Evolutionary conservation across 2,888 invertebrate genomes (phyloP).

Genomic region (Sphaerophoria taeniata): DNA sequence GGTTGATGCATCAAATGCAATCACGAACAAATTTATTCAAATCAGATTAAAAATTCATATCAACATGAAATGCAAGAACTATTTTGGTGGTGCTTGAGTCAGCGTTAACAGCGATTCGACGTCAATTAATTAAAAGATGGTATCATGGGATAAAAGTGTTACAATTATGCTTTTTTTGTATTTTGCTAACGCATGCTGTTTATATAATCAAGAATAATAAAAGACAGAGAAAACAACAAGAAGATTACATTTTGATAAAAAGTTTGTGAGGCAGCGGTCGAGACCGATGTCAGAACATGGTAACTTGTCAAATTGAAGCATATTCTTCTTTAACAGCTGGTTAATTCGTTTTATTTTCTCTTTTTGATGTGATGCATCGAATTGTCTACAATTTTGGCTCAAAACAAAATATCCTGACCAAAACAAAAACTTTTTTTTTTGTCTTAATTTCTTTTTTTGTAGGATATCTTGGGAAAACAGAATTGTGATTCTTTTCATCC

Average conservation of each 20-base stretch:
- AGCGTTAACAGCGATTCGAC: slow-evolving; percentile 1
- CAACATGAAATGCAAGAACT: neutral
- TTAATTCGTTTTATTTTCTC: neutral
- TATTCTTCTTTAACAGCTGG: neutral
- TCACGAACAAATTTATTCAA: slow-evolving; percentile 21
- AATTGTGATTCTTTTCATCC: too few species aligned
- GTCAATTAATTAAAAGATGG: slow-evolving; percentile 59
- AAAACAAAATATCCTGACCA: neutral
- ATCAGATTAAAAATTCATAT: neutral
- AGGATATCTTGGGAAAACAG: too few species aligned
- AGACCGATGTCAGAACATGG: neutral
- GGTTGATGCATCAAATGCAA: slow-evolving; percentile 17
- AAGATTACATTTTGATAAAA: neutral
- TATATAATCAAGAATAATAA: neutral
- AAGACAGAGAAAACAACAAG: slow-evolving; percentile 2
- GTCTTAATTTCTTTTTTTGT: too few species aligned
- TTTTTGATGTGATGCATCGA: slow-evolving; percentile 6
- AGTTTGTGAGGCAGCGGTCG: neutral
- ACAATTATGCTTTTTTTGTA: slow-evolving; percentile 54
- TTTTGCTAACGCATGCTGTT: slow-evolving; percentile 49
- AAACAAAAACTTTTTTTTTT: neutral
- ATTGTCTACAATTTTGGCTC: neutral
- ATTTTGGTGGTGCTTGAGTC: slow-evolving; percentile 2
- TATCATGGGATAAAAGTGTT: slow-evolving; percentile 56
- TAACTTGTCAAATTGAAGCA: neutral